Evolutionary conservation across 2,113 vertebrate genomes (phyloP).

Genomic region (Hymenochirus boettgeri): DNA sequence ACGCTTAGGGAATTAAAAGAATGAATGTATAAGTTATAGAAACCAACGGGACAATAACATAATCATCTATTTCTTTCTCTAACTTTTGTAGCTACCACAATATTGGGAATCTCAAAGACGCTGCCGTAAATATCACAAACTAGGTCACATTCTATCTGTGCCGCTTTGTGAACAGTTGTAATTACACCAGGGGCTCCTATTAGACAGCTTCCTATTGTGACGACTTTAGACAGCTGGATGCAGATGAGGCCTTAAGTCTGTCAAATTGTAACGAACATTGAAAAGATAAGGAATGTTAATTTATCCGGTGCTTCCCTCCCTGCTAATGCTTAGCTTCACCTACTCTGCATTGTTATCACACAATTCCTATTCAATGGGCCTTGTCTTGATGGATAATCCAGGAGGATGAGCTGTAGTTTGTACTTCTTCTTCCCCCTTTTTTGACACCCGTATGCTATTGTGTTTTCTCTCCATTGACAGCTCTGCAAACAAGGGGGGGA

Average conservation of each 20-base stretch:
- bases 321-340: slow-evolving; percentile 61
- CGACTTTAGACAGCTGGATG: slow-evolving; percentile 53
- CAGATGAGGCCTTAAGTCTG: slow-evolving; percentile 57
- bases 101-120: slow-evolving; percentile 39
- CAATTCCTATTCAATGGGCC: slow-evolving; percentile 43
- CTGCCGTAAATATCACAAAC: slow-evolving; percentile 48
- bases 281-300: slow-evolving; percentile 66
- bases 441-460: slow-evolving; percentile 44
- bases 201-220: slow-evolving; percentile 57
- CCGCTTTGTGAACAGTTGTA: slow-evolving; percentile 54
- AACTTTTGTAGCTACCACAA: not conserved
- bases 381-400: slow-evolving; percentile 56
- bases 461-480: slow-evolving; percentile 45
- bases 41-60: too few relatives aligned
- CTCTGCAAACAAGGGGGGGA: too few relatives aligned
- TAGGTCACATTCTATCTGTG: slow-evolving; percentile 50
- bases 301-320: slow-evolving; percentile 59
- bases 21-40: too few relatives aligned
- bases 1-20: too few relatives aligned
- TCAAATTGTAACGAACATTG: slow-evolving; percentile 57
- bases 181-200: slow-evolving; percentile 57
- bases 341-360: slow-evolving; percentile 54
- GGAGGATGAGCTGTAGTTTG: slow-evolving; percentile 50
- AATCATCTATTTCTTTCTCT: not conserved
- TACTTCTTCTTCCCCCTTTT: not conserved